Evolutionary conservation across 2,888 invertebrate genomes (phyloP).

Genomic region (Volucella bombylans): DNA sequence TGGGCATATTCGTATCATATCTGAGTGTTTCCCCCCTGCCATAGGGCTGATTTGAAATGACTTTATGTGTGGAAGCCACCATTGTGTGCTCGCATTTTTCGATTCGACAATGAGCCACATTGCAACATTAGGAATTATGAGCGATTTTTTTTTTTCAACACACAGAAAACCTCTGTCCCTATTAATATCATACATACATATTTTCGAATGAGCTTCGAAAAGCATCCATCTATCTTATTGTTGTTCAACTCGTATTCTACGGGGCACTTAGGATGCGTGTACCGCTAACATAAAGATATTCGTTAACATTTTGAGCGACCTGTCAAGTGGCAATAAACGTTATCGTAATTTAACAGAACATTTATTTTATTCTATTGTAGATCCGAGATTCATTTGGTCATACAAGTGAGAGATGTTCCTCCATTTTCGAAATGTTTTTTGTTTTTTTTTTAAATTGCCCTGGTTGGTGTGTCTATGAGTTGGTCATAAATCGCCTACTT

Average conservation of each 20-base stretch:
- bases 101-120: constrained; percentile 45
- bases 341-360: constrained; percentile 77
- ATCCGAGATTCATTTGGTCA: constrained; percentile 54
- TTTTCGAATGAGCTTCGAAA: neutral
- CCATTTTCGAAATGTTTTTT: constrained; percentile 10
- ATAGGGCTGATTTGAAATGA: constrained; percentile 9
- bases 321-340: constrained; percentile 76
- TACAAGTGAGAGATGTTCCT: constrained; percentile 6
- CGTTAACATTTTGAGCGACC: constrained; percentile 69
- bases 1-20: neutral
- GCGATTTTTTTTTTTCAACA: constrained; percentile 4
- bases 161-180: constrained; percentile 8
- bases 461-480: neutral
- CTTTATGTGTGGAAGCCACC: constrained; percentile 46
- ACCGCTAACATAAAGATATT: constrained; percentile 66
- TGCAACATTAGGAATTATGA: constrained; percentile 68
- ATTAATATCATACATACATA: constrained; percentile 13
- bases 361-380: constrained; percentile 75
- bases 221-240: constrained; percentile 62
- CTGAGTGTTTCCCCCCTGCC: no score
- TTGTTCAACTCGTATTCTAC: constrained; percentile 42
- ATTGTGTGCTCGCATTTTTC: constrained; percentile 52
- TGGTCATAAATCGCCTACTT: neutral
- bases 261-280: constrained; percentile 65
- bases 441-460: constrained; percentile 12